Evolutionary conservation across 2,888 invertebrate genomes (phyloP).

Genomic region (Microctonus aethiopoides): DNA sequence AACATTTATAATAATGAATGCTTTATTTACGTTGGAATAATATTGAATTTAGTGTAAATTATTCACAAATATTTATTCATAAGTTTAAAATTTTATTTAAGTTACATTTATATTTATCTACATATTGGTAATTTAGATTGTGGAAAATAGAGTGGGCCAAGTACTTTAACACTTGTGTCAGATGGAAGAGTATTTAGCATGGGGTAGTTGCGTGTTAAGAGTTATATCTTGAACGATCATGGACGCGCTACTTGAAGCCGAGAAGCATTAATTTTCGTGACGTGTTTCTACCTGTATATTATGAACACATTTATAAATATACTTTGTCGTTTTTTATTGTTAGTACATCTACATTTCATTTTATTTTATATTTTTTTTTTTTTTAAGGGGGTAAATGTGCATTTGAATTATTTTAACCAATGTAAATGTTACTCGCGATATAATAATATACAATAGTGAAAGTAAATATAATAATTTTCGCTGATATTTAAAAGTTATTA

Average conservation of each 20-base stretch:
- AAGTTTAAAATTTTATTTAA: too few relatives aligned
- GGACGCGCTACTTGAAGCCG: conserved; percentile 34
- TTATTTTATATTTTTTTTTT: too few relatives aligned
- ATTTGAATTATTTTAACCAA: too few relatives aligned
- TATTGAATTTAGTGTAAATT: too few relatives aligned
- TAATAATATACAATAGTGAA: too few relatives aligned
- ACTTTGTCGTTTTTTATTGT: conserved; percentile 8
- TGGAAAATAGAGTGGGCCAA: conserved; percentile 19
- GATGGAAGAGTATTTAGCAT: conserved; percentile 22
- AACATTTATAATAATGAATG: too few relatives aligned
- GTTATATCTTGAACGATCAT: conserved; percentile 37
- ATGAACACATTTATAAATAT: background rate
- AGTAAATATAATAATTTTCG: too few relatives aligned
- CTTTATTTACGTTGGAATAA: too few relatives aligned
- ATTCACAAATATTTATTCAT: too few relatives aligned
- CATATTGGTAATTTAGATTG: conserved; percentile 5
- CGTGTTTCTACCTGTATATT: conserved; percentile 13
- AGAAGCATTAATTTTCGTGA: conserved; percentile 34
- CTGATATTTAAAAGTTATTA: too few relatives aligned
- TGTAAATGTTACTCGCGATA: too few relatives aligned
- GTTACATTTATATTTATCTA: too few relatives aligned
- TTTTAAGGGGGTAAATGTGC: background rate
- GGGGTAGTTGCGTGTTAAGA: conserved; percentile 28
- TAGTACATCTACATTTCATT: background rate
- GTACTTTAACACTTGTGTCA: background rate